These are phyloP conservation scores for Acipenser oxyrinchus DNA, from an alignment of 2,797 vertebrate species.

Conservation along the genomic window DNA sequence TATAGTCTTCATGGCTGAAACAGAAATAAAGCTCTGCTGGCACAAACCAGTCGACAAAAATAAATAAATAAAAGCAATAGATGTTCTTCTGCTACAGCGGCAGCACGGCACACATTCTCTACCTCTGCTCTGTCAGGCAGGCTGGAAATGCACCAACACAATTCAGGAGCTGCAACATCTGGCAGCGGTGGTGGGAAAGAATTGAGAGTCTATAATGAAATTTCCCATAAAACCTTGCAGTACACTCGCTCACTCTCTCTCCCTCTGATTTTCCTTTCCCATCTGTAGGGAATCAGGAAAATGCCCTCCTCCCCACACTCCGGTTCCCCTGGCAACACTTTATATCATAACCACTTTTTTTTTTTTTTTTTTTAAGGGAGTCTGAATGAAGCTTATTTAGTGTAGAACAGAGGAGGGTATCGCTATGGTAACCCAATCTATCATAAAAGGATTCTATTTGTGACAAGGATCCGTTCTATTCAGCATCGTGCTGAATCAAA, in stretches of 20 bases:
- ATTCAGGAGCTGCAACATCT: slow-evolving; percentile 64
- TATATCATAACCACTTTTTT: slow-evolving; percentile 50
- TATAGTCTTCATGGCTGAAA: no score
- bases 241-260: slow-evolving; percentile 23
- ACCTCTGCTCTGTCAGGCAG: slow-evolving; percentile 33
- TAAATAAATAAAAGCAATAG: slow-evolving; percentile 11
- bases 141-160: slow-evolving; percentile 24
- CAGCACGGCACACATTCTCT: slow-evolving; percentile 11
- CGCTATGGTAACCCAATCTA: slow-evolving; percentile 71
- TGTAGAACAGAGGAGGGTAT: slow-evolving; percentile 48
- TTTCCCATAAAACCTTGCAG: slow-evolving; percentile 69
- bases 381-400: slow-evolving; percentile 49
- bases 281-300: slow-evolving; percentile 45
- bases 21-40: no score
- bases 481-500: slow-evolving; percentile 36
- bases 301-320: slow-evolving; percentile 30
- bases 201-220: slow-evolving; percentile 54
- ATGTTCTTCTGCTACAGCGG: slow-evolving; percentile 37
- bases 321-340: slow-evolving; percentile 62
- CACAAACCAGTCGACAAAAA: background rate
- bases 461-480: slow-evolving; percentile 45
- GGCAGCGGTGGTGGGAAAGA: slow-evolving; percentile 73
- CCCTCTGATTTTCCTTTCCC: slow-evolving; percentile 23
- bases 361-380: slow-evolving; percentile 30
- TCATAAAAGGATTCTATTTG: slow-evolving; percentile 64